Base-by-base conservation (phyloP, 2,113 vertebrate species). In the Sinosuthora webbiana region DNA sequence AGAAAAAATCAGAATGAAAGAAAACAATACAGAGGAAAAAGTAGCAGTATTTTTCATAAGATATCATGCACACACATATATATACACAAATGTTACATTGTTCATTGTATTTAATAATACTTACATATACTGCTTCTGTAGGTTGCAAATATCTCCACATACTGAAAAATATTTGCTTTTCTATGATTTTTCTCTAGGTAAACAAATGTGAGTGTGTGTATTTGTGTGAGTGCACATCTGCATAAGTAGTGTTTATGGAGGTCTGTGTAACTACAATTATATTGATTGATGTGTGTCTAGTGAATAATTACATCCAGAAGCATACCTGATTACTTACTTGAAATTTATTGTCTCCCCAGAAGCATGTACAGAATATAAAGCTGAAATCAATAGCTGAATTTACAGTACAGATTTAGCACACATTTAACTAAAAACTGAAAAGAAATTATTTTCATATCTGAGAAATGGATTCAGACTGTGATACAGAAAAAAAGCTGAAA, bases 121-220 rank as follows among this genome's bases (percentile, higher is more conserved):
- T 57, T 81, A 30, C 33, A 27, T 67, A 10, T 11, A 16, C 0
- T 1, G 16, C 0, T 1, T 71, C 9, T 55, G 6, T 53, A 67
- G 7, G 6, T 85, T 84, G 23, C 22, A 75, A 73, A 24, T 56
- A 49, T 50, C 8, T 64, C 6, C 0, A 1, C 45, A 39, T 33
- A 41, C 27, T 17, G 45, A 45, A 80, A 84, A 41, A 44, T 30
- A 49, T 37, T 65, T 90, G 0, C 0, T 31, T 52, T 70, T 41
- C 39, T 31, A 7, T 37, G 2, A 12, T 64, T 95, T 92, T 83
- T 64, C 13, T 69, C 64, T 14, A 33, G 52, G 73, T 37, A 53
- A 55, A 56, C 1, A 73, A n/a, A 35, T 39, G 9, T 50, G 12
- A 1, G 17, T 68, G 20, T 30, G 12, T 27, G 5, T 30, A 20